Base-by-base conservation (phyloP, 2,113 vertebrate species). In the Eudyptes chrysolophus region DNA sequence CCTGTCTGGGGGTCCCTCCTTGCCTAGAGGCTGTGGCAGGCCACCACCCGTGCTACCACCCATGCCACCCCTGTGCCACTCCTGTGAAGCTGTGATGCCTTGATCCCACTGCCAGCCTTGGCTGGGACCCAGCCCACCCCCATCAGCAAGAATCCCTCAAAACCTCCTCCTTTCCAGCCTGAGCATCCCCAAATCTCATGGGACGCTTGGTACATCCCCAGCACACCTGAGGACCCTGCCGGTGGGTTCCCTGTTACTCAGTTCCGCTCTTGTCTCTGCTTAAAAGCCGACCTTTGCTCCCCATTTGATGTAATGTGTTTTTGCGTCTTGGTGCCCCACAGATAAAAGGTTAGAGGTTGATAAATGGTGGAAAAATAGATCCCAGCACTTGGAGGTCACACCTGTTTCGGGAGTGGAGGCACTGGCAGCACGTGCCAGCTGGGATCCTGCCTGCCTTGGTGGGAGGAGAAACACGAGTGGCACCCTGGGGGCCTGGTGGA, bases 301-400 rank as follows among this genome's bases (percentile, higher is more conserved):
- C 16, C 0, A 1, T 57, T 96, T 87, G 87, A 94, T 94, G 87
- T 90, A 93, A 90, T 51, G 42, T 92, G 93, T 61, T 96, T 95
- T 95, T 92, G 90, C 88, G 24, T 95, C 70, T 91, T 29, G 1
- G 42, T 84, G 84, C 65, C 80, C 75, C 26, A 29, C 54, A 83
- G 92, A 94, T 97, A 89, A 90, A 96, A 92, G 96, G 96, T 96
- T 89, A 93, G 92, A 95, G 96, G 94, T 97, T 96, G 96, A 97
- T 94, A 89, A 96, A 93, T 69, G 88, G 82, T 86, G 82, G 88
- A 79, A 89, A 86, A 93, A 44, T 60, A 91, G 92, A 66, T 94
- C 46, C 66, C 1, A 0, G 29, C 5, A 4, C 92, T 83, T 90
- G 81, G 78, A 96, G 71, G 62, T 97, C 97, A 96, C 98, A 98